These are phyloP conservation scores for Scelioninae gen. 1 DNA, from an alignment of 2,888 invertebrate species.

Conservation along the genomic window DNA sequence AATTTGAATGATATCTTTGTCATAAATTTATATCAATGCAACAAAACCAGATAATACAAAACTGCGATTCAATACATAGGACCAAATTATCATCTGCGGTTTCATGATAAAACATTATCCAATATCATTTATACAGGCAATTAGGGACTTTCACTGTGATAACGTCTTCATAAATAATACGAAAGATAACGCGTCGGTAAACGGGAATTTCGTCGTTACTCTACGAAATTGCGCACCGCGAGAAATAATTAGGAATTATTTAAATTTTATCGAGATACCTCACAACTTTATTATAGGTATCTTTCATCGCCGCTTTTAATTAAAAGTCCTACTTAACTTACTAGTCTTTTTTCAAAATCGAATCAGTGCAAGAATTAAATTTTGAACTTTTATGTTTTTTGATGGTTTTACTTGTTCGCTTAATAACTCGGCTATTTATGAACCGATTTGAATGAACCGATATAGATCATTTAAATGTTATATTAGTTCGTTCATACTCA, in stretches of 20 bases:
- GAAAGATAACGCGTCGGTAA: slow-evolving; percentile 54
- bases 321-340: slow-evolving; percentile 42
- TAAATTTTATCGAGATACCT: slow-evolving; percentile 55
- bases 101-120: slow-evolving; percentile 54
- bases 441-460: too few species aligned
- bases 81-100: slow-evolving; percentile 27
- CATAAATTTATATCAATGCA: background rate
- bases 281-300: slow-evolving; percentile 55
- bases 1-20: slow-evolving; percentile 16
- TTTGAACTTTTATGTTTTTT: background rate
- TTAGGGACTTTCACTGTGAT: slow-evolving; percentile 65
- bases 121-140: slow-evolving; percentile 49
- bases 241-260: slow-evolving; percentile 65
- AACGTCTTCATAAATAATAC: slow-evolving; percentile 66
- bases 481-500: too few species aligned
- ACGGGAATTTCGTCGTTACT: slow-evolving; percentile 45
- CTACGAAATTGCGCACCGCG: slow-evolving; percentile 49
- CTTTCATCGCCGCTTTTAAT: slow-evolving; percentile 62
- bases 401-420: too few species aligned
- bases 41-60: background rate
- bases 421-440: too few species aligned
- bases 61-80: background rate
- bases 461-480: too few species aligned
- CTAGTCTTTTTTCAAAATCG: slow-evolving; percentile 32
- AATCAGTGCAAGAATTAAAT: slow-evolving; percentile 1